These are phyloP conservation scores for Erannis defoliaria DNA, from an alignment of 2,888 invertebrate genomes.

Conservation along the genomic window DNA sequence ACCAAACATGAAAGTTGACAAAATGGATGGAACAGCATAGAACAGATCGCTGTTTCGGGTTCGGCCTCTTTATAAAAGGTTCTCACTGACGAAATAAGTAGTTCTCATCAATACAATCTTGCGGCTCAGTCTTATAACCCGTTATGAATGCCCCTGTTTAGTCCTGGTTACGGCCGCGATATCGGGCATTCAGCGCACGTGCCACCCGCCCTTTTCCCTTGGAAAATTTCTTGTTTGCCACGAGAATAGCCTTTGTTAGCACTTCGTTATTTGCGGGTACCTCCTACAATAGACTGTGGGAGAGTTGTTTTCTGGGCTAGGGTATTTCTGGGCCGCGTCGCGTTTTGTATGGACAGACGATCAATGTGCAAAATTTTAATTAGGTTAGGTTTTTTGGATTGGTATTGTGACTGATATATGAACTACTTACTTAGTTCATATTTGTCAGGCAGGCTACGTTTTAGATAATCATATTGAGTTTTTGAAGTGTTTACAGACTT, in stretches of 20 bases:
- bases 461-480: too few species aligned
- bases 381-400: slow-evolving; percentile 7
- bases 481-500: too few species aligned
- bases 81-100: too few species aligned
- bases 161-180: slow-evolving; percentile 6
- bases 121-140: too few species aligned
- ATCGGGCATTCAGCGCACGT: slow-evolving; percentile 36
- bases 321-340: slow-evolving; percentile 15
- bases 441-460: too few species aligned
- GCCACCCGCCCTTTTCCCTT: slow-evolving; percentile 27
- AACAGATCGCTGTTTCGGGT: too few species aligned
- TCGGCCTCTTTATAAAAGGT: too few species aligned
- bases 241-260: slow-evolving; percentile 42
- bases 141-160: too few species aligned
- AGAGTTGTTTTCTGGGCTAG: slow-evolving; percentile 16
- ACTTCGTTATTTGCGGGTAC: slow-evolving; percentile 34
- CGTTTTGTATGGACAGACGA: slow-evolving; percentile 12
- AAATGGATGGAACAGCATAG: too few species aligned
- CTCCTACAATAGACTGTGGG: slow-evolving; percentile 31
- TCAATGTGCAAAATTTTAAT: slow-evolving; percentile 15
- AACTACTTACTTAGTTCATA: too few species aligned
- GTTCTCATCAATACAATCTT: too few species aligned
- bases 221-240: slow-evolving; percentile 44
- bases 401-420: neutral
- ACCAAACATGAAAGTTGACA: too few species aligned